These are phyloP conservation scores for Mactromeris polynyma DNA, from an alignment of 2,888 invertebrate species.

Conservation along the genomic window DNA sequence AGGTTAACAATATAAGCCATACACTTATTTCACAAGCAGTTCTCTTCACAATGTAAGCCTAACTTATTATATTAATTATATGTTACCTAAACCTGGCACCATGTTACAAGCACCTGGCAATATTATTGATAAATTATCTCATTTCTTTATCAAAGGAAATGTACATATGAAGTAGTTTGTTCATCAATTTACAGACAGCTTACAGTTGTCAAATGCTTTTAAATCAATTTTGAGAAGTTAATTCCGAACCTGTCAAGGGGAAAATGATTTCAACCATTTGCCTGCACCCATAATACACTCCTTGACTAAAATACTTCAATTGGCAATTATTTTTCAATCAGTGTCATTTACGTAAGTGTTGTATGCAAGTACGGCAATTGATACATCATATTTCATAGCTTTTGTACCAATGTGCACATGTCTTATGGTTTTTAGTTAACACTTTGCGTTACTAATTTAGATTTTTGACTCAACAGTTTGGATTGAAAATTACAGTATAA, in stretches of 20 bases:
- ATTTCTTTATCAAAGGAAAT: neutral
- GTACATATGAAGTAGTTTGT: neutral
- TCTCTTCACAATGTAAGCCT: neutral
- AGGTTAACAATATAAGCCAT: neutral
- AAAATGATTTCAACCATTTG: neutral
- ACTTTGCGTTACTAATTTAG: neutral
- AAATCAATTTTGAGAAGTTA: neutral
- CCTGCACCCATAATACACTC: neutral
- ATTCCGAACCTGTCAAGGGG: neutral
- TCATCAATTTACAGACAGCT: neutral
- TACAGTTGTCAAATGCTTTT: neutral
- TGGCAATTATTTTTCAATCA: neutral
- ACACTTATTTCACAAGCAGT: neutral
- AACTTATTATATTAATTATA: neutral
- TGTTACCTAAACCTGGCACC: conserved; percentile 2
- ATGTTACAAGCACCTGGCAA: neutral
- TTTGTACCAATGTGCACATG: no score
- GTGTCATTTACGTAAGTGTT: neutral
- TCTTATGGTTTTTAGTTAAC: no score
- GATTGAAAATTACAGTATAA: no score
- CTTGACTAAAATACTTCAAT: conserved; percentile 2
- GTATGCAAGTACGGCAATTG: neutral
- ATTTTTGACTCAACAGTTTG: neutral
- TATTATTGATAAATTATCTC: neutral
- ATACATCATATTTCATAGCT: conserved; percentile 1